Base-by-base conservation (phyloP, 2,888 invertebrate species). In the Entomobrya multifasciata region DNA sequence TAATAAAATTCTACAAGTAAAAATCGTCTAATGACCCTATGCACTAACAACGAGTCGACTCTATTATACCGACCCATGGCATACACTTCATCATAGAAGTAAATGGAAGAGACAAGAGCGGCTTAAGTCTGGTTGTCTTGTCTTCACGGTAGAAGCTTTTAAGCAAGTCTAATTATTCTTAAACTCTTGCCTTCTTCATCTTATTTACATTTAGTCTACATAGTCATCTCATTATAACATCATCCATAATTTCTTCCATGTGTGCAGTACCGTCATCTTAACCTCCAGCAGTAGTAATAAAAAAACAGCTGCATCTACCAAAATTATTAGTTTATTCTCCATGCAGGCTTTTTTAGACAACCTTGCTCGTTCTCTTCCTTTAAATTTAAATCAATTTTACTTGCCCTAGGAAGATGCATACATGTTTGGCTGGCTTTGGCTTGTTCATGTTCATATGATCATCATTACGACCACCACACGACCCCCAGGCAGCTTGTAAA, bases 161-260 rank as follows among this genome's bases (percentile, higher is more conserved):
- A 79, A 80, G 70, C 67, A 77, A 80, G 52, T 62, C 22, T 86
- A 80, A 86, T 86, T 80, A 86, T 86, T 86, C 80, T 86, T 86
- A 86, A 20, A 22, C 44, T 22, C 3, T 13, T 22, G 8, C 11
- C 36, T 65, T 1, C 65, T 65, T 20, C 15, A 27, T 60, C 49
- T 22, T 49, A 72, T 60, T 25, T 20, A n/a, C 30, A 74, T 52
- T 49, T 30, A 20, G 15, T 13, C 20, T 11, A n/a, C 25, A 72
- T 47, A 44, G 13, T 65, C 41, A 30, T 65, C 65, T 41, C 65
- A 30, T 65, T 41, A 30, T 30, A 27, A 62, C 25, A 62, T 17
- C 36, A 65, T 65, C 10, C 20, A 10, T 6, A 65, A 8, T 17
- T 65, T 65, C 10, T 20, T 65, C 62, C 17, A 41, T 25, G 44